A percentile compares a stretch with the other conserved stretches of the same genome.
These are phyloP conservation scores for Setophaga coronata DNA, from an alignment of 2,113 vertebrate genomes.

Conservation along the genomic window DNA sequence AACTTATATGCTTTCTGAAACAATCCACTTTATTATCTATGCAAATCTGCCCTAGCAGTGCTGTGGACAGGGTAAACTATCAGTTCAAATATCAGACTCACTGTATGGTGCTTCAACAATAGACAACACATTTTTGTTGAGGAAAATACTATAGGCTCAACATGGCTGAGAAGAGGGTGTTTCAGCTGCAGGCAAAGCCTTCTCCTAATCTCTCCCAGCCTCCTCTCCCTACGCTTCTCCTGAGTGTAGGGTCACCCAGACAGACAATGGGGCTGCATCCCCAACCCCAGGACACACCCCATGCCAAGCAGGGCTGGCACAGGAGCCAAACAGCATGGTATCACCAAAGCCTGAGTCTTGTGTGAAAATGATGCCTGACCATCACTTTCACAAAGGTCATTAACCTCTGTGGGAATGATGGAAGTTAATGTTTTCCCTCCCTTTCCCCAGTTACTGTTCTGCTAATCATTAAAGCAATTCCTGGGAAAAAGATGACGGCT, in stretches of 20 bases:
- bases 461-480: slow-evolving; percentile 24
- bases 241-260: background rate
- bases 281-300: rapidly evolving
- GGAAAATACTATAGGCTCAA: background rate
- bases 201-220: background rate
- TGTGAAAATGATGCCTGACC: background rate
- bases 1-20: background rate
- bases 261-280: rapidly evolving
- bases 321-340: background rate
- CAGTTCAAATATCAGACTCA: background rate
- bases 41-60: background rate
- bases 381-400: background rate
- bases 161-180: background rate
- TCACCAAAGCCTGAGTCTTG: background rate
- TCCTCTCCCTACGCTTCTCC: background rate
- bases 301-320: background rate
- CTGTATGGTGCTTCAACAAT: background rate
- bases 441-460: background rate
- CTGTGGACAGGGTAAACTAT: background rate
- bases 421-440: background rate
- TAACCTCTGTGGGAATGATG: background rate
- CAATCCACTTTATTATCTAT: background rate
- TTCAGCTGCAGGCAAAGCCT: background rate
- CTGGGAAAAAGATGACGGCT: background rate
- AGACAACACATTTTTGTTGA: background rate